Base-by-base conservation (phyloP, 2,888 invertebrate genomes). In the Drosophila prostipennis region DNA sequence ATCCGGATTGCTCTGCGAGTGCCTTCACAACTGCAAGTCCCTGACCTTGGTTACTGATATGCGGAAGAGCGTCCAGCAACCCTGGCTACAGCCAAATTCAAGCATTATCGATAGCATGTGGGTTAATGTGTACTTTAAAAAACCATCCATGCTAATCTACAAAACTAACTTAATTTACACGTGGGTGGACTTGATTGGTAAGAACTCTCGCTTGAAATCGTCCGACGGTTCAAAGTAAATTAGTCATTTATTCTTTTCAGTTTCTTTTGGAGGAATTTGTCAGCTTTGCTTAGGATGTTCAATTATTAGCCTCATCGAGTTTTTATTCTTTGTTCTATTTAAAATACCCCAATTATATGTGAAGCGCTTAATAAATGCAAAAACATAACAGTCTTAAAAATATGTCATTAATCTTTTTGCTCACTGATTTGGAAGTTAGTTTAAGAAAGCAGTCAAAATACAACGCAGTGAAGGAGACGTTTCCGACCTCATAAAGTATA, bases 221-320 rank as follows among this genome's bases (percentile, higher is more conserved):
- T 32, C 6, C 11, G 2, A 8, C 8, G 1, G 3, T 1, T 6
- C 14, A 8, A 40, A 8, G 14, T 26, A 14, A 40, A 7, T 3
- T 10, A 14, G 1, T 3, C 11, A 23, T 23, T 7, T n/a, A 8
- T n/a, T 13, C 14, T 1, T 76, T 77, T 4, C 60, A 91, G 93
- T 93, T 19, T 90, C 92, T 8, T 92, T 93, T 80, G 93, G 93
- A 4, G 92, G 93, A 5, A 92, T 93, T 61, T 92, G 91, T 49
- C 92, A 93, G n/a, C 90, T 93, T 10, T 93, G 92, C 71, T 77
- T 93, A 29, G 93, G 93, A 19, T 92, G 92, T 40, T 93, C 93
- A 1, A 75, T 93, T 6, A 84, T 93, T 51, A 93, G 93, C 73
- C 83, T 90, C 6, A 89, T 91, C 7, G 93, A 93, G 78, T 69